Percentiles rank a stretch among this genome's conserved stretches.
Evolutionary conservation across 2,113 vertebrate species (phyloP).

Genomic region (Gnathonemus longibarbis): DNA sequence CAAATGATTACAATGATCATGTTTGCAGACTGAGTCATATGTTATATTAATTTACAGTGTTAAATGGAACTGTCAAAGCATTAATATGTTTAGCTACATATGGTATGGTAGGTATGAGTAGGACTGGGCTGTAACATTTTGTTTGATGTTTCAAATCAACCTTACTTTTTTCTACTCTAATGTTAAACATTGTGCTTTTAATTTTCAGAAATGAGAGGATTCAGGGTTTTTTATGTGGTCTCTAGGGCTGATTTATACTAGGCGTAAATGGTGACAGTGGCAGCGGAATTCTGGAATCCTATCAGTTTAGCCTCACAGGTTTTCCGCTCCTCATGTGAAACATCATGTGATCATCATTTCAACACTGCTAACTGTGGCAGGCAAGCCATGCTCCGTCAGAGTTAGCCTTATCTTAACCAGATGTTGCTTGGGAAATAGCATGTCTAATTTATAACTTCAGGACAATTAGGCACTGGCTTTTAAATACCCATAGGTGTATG

Average conservation of each 20-base stretch:
- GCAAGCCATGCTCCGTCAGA: background rate
- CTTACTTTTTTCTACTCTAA: background rate
- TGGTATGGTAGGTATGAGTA: slow-evolving; percentile 55
- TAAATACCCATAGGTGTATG: background rate
- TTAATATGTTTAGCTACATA: slow-evolving; percentile 54
- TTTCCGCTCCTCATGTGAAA: background rate
- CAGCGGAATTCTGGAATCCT: background rate
- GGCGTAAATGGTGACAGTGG: background rate
- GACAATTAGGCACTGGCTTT: background rate
- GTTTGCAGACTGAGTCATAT: slow-evolving; percentile 22
- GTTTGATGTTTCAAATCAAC: slow-evolving; percentile 36
- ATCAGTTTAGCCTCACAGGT: background rate
- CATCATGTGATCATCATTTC: background rate
- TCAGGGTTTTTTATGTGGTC: background rate
- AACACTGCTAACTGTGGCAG: background rate
- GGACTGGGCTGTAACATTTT: slow-evolving; percentile 63
- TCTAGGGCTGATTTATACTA: background rate
- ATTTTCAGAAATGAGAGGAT: background rate
- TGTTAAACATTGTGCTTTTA: background rate
- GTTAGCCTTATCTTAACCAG: background rate
- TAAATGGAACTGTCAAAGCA: background rate
- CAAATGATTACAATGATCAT: slow-evolving; percentile 29
- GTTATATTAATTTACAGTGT: slow-evolving; percentile 26
- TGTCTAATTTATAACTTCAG: background rate
- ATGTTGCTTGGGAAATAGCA: background rate